These are phyloP conservation scores for Ashinkailepas kermadecensis DNA, from an alignment of 2,888 invertebrate genomes.

Conservation along the genomic window DNA sequence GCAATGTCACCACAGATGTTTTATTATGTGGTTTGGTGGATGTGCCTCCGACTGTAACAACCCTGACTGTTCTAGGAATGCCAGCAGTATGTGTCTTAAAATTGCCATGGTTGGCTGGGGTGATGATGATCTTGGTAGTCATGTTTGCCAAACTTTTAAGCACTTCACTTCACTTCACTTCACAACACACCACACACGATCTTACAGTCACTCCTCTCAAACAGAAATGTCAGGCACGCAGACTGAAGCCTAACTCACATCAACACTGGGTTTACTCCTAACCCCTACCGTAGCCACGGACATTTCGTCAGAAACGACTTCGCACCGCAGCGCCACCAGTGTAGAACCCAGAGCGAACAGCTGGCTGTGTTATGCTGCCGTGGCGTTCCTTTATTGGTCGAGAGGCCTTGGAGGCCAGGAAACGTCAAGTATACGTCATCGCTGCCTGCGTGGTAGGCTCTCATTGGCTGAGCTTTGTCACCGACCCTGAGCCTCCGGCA, in stretches of 20 bases:
- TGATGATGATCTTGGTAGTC: slow-evolving; percentile 12
- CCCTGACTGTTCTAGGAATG: not conserved
- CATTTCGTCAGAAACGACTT: too few species aligned
- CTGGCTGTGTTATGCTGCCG: not conserved
- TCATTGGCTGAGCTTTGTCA: not conserved
- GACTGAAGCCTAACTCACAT: too few species aligned
- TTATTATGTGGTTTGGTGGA: not conserved
- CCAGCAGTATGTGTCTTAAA: not conserved
- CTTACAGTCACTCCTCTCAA: not conserved
- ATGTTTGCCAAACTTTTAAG: not conserved
- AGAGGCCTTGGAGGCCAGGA: not conserved
- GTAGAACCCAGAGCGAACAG: not conserved
- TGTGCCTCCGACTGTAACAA: not conserved
- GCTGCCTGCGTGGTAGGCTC: not conserved
- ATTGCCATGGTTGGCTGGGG: not conserved
- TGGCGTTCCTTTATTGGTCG: not conserved
- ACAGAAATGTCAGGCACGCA: too few species aligned
- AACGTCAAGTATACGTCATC: too few species aligned
- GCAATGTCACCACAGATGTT: not conserved
- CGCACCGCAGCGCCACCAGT: not conserved
- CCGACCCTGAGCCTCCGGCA: too few species aligned
- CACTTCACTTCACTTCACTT: not conserved
- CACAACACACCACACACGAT: not conserved
- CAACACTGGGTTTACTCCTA: too few species aligned
- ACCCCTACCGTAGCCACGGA: not conserved